These are phyloP conservation scores for Trachops cirrhosus DNA, from an alignment of 2,797 vertebrate genomes.

Conservation along the genomic window DNA sequence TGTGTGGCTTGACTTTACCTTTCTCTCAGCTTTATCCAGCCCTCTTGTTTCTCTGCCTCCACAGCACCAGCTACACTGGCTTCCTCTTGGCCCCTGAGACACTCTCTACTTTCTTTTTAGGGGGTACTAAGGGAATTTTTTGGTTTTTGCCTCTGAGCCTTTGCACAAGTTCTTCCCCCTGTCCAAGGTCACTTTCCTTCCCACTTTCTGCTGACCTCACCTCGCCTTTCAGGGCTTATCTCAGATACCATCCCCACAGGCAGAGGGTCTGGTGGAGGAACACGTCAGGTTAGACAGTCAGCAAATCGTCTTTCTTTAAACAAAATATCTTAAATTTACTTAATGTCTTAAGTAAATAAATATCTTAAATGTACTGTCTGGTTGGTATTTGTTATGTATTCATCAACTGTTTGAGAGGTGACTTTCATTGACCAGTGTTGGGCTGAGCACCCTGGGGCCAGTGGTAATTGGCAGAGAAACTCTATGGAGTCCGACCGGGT, in stretches of 20 bases:
- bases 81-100: neutral
- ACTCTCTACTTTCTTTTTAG: neutral
- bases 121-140: neutral
- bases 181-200: neutral
- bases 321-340: neutral
- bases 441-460: neutral
- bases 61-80: neutral
- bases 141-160: neutral
- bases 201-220: neutral
- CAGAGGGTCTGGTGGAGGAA: neutral
- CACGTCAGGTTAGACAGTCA: neutral
- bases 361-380: neutral
- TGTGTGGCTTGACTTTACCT: neutral
- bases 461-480: neutral
- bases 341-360: neutral
- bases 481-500: neutral
- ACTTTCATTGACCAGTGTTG: neutral
- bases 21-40: neutral
- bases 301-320: neutral
- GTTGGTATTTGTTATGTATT: neutral
- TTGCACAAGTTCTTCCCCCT: neutral
- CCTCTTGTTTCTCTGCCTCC: neutral
- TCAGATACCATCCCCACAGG: neutral
- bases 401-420: neutral
- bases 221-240: neutral